Evolutionary conservation across 2,888 invertebrate species (phyloP), one percentile per base, ranked within the genome.

Genomic region (Cenopis cana): DNA sequence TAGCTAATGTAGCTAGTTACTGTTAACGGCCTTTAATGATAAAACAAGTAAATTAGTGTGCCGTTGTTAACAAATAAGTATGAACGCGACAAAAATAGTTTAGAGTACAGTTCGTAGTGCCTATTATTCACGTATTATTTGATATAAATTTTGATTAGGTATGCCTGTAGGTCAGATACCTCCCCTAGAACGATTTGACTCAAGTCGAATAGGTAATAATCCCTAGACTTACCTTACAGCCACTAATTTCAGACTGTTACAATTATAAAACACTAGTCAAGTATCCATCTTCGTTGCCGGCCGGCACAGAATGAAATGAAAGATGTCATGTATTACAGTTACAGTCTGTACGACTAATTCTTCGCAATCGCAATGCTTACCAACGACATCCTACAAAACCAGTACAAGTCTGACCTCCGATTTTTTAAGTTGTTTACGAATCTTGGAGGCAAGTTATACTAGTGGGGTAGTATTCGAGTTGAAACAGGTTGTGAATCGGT

Each of bases 11-110:
- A 46, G n/a, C 18, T 36, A 60, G 41, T 68, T 20, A 54, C 54
- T n/a, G n/a, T 4, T 71, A 70, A 70, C 62, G 59, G 65, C 65
- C 57, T 60, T 57, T 66, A 69, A 57, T 65, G 54, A 59, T 59
- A 66, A 70, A 70, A 70, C 59, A 14, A 9, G n/a, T 65, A 69
- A 56, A 57, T 60, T 46, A 29, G 11, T 38, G 20, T 52, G 46
- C 46, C 33, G 46, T 33, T 11, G 18, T 20, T 36, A 36, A 36
- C 6, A 59, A 38, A 41, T 3, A n/a, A 46, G 46, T 5, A 46
- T 8, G 5, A 46, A 46, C 5, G 46, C n/a, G n/a, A 14, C n/a
- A 46, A 46, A n/a, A 6, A 14, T 41, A 4, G 41, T n/a, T 46
- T 46, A 14, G 12, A 2, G 38, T 41, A 41, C 14, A 41, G 14